These are phyloP conservation scores for Meganola albula DNA, from an alignment of 2,888 invertebrate species.

Conservation along the genomic window DNA sequence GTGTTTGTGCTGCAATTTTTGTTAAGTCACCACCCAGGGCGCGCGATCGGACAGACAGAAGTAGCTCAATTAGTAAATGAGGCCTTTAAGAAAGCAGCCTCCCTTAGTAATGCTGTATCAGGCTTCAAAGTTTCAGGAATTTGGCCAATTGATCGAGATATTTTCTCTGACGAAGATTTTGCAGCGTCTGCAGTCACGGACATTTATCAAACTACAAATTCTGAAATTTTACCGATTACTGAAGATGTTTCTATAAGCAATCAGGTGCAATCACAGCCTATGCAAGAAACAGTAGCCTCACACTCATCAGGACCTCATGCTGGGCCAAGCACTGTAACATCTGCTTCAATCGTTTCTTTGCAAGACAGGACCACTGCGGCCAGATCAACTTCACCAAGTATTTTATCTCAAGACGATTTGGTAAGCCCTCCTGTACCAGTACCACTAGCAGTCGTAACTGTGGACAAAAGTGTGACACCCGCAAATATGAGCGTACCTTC, in stretches of 20 bases:
- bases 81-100: slow-evolving; percentile 15
- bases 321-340: not conserved
- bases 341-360: not conserved
- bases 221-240: not conserved
- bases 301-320: slow-evolving; percentile 2
- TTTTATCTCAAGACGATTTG: not conserved
- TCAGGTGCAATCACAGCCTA: not conserved
- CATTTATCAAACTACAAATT: not conserved
- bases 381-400: not conserved
- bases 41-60: slow-evolving; percentile 12
- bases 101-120: slow-evolving; percentile 15
- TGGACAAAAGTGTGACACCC: too few relatives aligned
- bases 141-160: slow-evolving; percentile 10
- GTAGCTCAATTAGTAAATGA: slow-evolving; percentile 12
- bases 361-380: not conserved
- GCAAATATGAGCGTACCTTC: not conserved
- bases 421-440: too few relatives aligned
- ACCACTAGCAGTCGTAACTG: too few relatives aligned
- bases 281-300: slow-evolving; percentile 3
- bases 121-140: slow-evolving; percentile 20
- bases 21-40: slow-evolving; percentile 12
- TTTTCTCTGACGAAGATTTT: slow-evolving; percentile 17
- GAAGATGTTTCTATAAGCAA: not conserved
- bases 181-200: slow-evolving; percentile 14
- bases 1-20: too few relatives aligned